Base-by-base conservation (phyloP, 2,113 vertebrate species). In the Crotalus horridus region DNA sequence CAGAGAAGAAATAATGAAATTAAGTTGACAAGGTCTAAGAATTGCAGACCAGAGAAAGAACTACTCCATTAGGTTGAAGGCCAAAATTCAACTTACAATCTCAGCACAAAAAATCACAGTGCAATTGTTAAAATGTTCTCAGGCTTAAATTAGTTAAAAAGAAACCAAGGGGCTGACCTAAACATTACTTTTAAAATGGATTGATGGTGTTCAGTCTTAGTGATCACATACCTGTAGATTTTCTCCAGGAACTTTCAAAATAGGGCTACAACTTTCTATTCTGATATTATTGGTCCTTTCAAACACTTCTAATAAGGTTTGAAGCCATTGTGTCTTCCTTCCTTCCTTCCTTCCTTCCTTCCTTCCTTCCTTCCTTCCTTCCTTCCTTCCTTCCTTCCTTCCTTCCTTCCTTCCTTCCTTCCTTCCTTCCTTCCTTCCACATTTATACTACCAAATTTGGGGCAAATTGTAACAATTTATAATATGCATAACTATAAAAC, bases 11-110 rank as follows among this genome's bases (percentile, higher is more conserved):
- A 89, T 13, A 29, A 69, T 9, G 9, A 59, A 81, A 87, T 46
- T 0, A 15, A 1, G 4, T 26, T 10, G 54, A 92, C 85, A 0
- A 39, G 24, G 0, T 0, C 12, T 23, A 58, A 69, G n/a, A 53
- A 90, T 6, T 86, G 4, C 11, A 10, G 1, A 64, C 26, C 29
- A 20, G 0, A 3, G 92, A 87, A 51, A 43, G 15, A 5, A 0
- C 89, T 2, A 64, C 58, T 53, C 85, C 3, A 90, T 55, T 9
- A 89, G n/a, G 56, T 55, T 0, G 0, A 0, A 51, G 29, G 3
- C 29, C 10, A 29, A 54, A 85, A 81, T 91, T 93, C 33, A 64
- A 1, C 1, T 26, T 90, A 3, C 1, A 4, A 1, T 23, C 54
- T 1, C 0, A 29, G 0, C n/a, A 21, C 48, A 5, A 92, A 8